phyloP scores from a whole-genome alignment of 2,113 vertebrate species.

The Urocolius indicus region DNA sequence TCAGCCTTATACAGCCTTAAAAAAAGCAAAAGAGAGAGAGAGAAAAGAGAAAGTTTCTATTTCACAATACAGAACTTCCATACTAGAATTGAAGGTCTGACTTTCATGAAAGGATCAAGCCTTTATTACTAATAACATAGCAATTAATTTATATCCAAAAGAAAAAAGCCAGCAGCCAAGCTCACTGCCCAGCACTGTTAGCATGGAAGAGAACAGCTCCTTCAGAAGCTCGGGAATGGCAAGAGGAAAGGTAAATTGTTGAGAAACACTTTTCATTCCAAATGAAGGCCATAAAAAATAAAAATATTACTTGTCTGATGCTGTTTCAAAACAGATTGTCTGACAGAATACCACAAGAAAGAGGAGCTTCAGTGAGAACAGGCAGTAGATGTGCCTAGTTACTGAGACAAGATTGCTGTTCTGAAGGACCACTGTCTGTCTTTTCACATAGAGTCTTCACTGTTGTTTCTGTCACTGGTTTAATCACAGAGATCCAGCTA shows the following conservation, averaged over 20 bases:
- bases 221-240: too few relatives aligned
- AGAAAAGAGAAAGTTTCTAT: not conserved
- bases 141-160: not conserved
- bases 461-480: not conserved
- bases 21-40: not conserved
- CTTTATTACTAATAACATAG: not conserved
- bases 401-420: not conserved
- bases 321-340: not conserved
- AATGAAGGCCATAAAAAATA: not conserved
- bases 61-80: not conserved
- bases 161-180: not conserved
- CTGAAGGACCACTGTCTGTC: not conserved
- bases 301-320: not conserved
- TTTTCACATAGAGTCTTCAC: not conserved
- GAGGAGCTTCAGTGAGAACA: not conserved
- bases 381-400: not conserved
- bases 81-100: not conserved
- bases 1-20: not conserved
- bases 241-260: not conserved
- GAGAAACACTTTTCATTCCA: not conserved
- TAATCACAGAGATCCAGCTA: not conserved
- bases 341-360: not conserved
- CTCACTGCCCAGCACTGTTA: too few relatives aligned
- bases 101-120: not conserved
- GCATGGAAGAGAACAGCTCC: not conserved